phyloP scores from a whole-genome alignment of 1,140 invertebrate genomes.

The Pissodes strobi region DNA sequence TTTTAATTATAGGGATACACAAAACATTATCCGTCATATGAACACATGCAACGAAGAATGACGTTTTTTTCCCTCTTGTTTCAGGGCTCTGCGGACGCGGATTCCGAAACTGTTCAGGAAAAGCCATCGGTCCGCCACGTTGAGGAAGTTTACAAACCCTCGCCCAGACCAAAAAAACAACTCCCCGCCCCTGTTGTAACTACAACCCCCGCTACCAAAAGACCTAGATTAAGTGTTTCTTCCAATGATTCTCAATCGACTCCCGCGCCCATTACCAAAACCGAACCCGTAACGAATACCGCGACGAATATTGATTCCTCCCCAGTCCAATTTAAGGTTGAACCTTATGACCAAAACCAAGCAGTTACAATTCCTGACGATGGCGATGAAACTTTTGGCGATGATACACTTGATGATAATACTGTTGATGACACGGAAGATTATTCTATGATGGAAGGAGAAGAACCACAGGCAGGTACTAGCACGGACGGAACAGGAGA shows the following conservation, averaged over 20 bases:
- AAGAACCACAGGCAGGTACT: constrained; percentile 50
- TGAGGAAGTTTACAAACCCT: constrained; percentile 32
- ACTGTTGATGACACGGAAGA: constrained; percentile 48
- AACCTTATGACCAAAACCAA: constrained; percentile 48
- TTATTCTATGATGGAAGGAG: constrained; percentile 50
- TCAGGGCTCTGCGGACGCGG: constrained; percentile 43
- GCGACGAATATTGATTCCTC: constrained; percentile 6
- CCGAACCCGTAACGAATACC: constrained; percentile 32
- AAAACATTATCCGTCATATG: background rate
- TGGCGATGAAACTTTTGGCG: constrained; percentile 43
- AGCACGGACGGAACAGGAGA: constrained; percentile 47
- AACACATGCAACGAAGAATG: too few species aligned
- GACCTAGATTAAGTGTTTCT: constrained; percentile 39
- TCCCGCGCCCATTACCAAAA: constrained; percentile 36
- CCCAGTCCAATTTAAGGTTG: constrained; percentile 50
- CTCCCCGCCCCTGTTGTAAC: constrained; percentile 18
- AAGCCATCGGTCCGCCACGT: constrained; percentile 25
- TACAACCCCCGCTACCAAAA: constrained; percentile 33
- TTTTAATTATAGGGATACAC: background rate
- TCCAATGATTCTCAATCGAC: constrained; percentile 35
- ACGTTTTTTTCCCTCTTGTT: too few species aligned
- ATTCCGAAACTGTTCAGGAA: constrained; percentile 33
- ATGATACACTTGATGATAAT: constrained; percentile 44
- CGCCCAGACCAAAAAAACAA: constrained; percentile 40
- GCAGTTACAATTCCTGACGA: constrained; percentile 41